Percentiles rank a stretch among this genome's conserved stretches.
phyloP scores from a whole-genome alignment of 2,888 invertebrate genomes.

The Fissipunctia ypsillon region DNA sequence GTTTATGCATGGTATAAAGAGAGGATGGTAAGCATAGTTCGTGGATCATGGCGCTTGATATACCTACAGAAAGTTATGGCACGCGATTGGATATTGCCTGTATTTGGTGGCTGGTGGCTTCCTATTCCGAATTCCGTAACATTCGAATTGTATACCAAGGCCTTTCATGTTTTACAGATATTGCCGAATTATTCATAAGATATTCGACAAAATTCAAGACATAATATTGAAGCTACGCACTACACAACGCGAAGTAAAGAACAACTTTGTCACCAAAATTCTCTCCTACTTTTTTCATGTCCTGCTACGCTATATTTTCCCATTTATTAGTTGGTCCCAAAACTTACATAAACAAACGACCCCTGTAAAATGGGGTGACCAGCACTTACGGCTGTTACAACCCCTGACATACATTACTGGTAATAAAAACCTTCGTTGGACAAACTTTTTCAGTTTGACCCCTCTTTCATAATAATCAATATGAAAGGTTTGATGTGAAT shows the following conservation, averaged over 20 bases:
- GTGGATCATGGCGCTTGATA: too few relatives aligned
- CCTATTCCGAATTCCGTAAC: too few relatives aligned
- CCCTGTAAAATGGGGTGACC: slow-evolving; percentile 58
- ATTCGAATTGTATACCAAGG: too few relatives aligned
- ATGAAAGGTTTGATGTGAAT: slow-evolving; percentile 26
- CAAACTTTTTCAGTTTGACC: slow-evolving; percentile 29
- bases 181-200: neutral
- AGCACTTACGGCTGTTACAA: slow-evolving; percentile 48
- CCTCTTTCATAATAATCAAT: slow-evolving; percentile 42
- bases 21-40: too few relatives aligned
- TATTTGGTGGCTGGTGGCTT: too few relatives aligned
- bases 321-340: slow-evolving; percentile 16
- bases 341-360: slow-evolving; percentile 40
- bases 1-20: too few relatives aligned
- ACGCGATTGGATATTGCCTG: too few relatives aligned
- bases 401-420: slow-evolving; percentile 55
- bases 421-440: slow-evolving; percentile 49
- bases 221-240: neutral
- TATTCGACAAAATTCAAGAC: neutral
- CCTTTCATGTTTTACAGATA: slow-evolving; percentile 9
- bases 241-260: neutral
- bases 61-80: too few relatives aligned
- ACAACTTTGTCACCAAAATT: neutral
- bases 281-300: neutral
- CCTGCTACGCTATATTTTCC: neutral